Base-by-base conservation (phyloP, 2,888 invertebrate genomes). In the Stenodema calcarata region DNA sequence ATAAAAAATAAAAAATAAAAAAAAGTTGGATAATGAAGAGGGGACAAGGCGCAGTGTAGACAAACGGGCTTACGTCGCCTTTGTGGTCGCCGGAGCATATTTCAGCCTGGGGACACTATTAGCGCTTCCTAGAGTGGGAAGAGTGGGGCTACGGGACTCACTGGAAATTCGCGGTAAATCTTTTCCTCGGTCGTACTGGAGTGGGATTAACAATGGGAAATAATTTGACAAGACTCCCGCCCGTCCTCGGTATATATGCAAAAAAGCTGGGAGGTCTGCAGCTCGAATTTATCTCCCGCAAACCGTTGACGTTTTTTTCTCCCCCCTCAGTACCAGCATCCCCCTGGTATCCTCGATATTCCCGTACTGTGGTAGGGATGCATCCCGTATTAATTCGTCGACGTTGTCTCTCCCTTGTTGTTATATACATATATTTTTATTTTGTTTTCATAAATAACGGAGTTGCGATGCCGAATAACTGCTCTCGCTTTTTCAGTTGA, bases 31-130 rank as follows among this genome's bases (percentile, higher is more conserved):
- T 73, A 73, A 73, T 35, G 30, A 73, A 73, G 16, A 73, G n/a
- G 3, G 41, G 30, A 35, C 18, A 73, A 9, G 14, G 73, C 73
- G 16, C 14, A 35, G 73, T 18, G 73, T 16, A 30, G 73, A 41
- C 27, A 23, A 14, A 73, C 73, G 35, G 73, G 30, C 7, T 73
- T 41, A 41, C 41, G 70, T 6, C 14, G 35, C 73, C 35, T 73
- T 73, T 73, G 73, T 73, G 35, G 18, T 7, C n/a, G 11, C 70
- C 27, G 11, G 18, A 62, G 62, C 62, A 62, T 62, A 62, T 41
- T 73, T 73, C 73, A 73, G 73, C 18, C 41, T 41, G 73, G 35
- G 73, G 73, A 73, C 73, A 73, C 73, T 73, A 73, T 30, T 73
- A 73, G 35, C 73, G 73, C 35, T 73, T 73, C 73, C 30, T 73